A percentile compares a stretch with the other conserved stretches of the same genome.
These are phyloP conservation scores for Caenorhabditis remanei DNA, from an alignment of 1,140 invertebrate species.

Conservation along the genomic window DNA sequence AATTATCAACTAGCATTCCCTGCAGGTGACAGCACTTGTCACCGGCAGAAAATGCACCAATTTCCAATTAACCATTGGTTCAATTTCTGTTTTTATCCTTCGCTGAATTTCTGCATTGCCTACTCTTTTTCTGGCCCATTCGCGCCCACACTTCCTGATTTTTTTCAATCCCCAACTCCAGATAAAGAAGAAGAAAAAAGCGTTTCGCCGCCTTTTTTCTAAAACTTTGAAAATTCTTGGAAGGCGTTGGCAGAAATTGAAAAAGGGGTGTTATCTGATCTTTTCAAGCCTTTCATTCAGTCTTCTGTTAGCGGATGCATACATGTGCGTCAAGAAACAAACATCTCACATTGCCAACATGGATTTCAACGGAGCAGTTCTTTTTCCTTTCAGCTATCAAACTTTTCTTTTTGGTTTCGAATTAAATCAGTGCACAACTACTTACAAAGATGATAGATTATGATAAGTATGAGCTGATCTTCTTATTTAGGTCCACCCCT, in stretches of 20 bases:
- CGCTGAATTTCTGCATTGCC: not conserved
- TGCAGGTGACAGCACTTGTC: constrained; percentile 31
- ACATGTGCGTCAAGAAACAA: constrained; percentile 51
- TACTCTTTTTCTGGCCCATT: not conserved
- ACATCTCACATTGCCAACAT: constrained; percentile 49
- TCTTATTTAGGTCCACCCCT: not conserved
- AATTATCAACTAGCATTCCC: constrained; percentile 17
- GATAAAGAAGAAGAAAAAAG: not conserved
- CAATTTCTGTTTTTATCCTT: constrained; percentile 18
- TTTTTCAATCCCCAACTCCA: not conserved
- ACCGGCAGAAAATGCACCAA: constrained; percentile 24
- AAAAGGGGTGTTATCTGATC: constrained; percentile 45
- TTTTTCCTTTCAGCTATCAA: not conserved
- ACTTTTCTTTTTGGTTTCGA: constrained; percentile 26
- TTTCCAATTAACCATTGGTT: constrained; percentile 49
- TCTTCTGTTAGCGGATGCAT: constrained; percentile 42
- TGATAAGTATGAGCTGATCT: not conserved
- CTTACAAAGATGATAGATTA: not conserved
- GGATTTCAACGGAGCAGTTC: constrained; percentile 15
- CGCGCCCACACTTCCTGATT: constrained; percentile 10
- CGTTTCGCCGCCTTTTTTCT: not conserved
- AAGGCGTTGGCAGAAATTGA: constrained; percentile 37
- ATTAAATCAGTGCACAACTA: not conserved
- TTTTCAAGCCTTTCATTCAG: constrained; percentile 51
- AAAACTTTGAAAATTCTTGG: constrained; percentile 34